Percentiles rank a stretch among this genome's conserved stretches.
phyloP scores from a whole-genome alignment of 2,113 vertebrate species.

The Oryzias javanicus region DNA sequence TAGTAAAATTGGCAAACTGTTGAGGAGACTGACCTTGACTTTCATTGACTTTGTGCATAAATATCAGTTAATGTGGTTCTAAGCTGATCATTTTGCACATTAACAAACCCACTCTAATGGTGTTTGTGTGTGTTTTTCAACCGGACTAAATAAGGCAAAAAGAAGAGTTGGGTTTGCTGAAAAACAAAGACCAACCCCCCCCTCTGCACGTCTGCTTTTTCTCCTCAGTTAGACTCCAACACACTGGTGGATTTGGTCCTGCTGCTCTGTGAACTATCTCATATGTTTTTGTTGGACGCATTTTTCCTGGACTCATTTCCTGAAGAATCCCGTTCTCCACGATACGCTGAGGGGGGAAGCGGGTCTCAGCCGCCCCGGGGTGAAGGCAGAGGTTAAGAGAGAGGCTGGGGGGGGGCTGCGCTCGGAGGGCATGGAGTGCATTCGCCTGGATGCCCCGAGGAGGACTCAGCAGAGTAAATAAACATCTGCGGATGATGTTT shows the following conservation, averaged over 20 bases:
- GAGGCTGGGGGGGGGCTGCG: conserved; percentile 18
- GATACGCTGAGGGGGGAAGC: conserved; percentile 23
- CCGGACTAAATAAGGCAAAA: background rate
- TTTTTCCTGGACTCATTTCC: conserved; percentile 59
- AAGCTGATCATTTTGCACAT: too few species aligned
- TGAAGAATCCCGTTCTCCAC: conserved; percentile 47
- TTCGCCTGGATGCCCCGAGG: conserved; percentile 34
- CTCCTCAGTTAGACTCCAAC: conserved; percentile 13
- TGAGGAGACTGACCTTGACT: too few species aligned
- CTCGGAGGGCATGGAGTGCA: conserved; percentile 26
- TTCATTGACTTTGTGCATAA: too few species aligned
- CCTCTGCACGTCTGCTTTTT: conserved; percentile 17
- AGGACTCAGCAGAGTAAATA: conserved; percentile 58
- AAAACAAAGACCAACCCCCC: background rate
- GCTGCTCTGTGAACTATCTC: conserved; percentile 34
- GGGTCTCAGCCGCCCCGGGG: conserved; percentile 27
- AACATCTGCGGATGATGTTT: conserved; percentile 70
- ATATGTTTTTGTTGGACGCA: conserved; percentile 65
- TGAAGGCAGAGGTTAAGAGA: conserved; percentile 6
- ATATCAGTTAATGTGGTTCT: too few species aligned
- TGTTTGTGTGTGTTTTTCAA: background rate
- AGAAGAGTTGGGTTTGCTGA: background rate
- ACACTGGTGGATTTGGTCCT: conserved; percentile 33
- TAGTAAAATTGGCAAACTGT: too few species aligned
- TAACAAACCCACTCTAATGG: background rate